Evolutionary conservation across 2,113 vertebrate species (phyloP), one percentile per base, ranked within the genome.

Genomic region (Spermophilus dauricus): DNA sequence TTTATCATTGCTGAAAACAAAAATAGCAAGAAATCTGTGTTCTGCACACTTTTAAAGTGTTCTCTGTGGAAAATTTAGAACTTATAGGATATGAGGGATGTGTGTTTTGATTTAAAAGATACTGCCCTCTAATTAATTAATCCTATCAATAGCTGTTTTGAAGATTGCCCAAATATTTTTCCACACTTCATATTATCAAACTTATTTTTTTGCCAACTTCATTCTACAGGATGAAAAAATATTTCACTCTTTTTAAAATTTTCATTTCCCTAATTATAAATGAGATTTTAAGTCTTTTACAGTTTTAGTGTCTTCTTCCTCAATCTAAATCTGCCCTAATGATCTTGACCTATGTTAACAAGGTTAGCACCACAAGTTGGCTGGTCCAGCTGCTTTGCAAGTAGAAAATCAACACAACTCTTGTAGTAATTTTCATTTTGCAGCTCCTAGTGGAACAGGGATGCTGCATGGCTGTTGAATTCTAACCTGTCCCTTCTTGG

Each of bases 81-180:
- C 18, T 94, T 53, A 56, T 51, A 16, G 51, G 13, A 39, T 45
- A 26, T 4, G 37, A 20, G 14, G 42, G 58, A 56, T 58, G 48
- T 14, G 42, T 34, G 63, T 67, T 92, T 94, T 96, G 81, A 89
- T 63, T 94, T 69, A 53, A 75, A 75, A 32, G 48, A 70, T n/a
- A 76, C 28, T n/a, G 10, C 72, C 45, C 37, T 87, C n/a, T 72
- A 56, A 85, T 4, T 7, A 26, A 13, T 6, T 70, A 34, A 51
- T 24, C 53, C 39, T 8, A 3, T 37, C 42, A 45, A 17, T 14
- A 65, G 26, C 67, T 51, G 13, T 26, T 2, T 16, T 78, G 77
- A n/a, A 76, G n/a, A 45, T 8, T 42, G 8, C 5, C 39, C 14
- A 7, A 4, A 53, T 51, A 34, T 89, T 80, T 45, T 26, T 70